Base-by-base conservation (phyloP, 35 echinoderm and acorn worm species). In the Apostichopus californicus region DNA sequence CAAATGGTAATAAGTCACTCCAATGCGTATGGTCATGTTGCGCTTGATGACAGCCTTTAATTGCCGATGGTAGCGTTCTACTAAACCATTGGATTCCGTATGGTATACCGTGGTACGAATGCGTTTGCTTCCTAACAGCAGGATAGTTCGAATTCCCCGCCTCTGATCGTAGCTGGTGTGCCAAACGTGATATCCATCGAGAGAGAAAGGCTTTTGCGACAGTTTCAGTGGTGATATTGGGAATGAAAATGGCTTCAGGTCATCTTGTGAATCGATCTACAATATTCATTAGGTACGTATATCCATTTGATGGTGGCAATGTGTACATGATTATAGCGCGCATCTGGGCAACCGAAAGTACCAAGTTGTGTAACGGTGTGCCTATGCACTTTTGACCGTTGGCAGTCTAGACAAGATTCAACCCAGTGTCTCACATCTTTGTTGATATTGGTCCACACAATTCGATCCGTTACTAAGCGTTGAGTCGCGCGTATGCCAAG, bases 401-500 rank as follows among this genome's bases (percentile, higher is more conserved):
- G 68, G 28, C 28, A 34, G 0, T 34, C 28, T 34, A 34, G 2
- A 34, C 1, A 34, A 34, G 28, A 34, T 34, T 34, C 1, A 34
- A 34, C 28, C 28, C 28, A 34, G 28, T 34, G 28, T 34, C 28
- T 34, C 1, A 34, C 68, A 72, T n/a, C 68, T 72, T 72, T 2
- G 68, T 0, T 72, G n/a, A 72, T 72, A 72, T n/a, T 72, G 1
- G 68, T 14, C 68, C 68, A 72, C n/a, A 72, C 68, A 72, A 72
- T 2, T 12, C 11, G 68, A 34, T 34, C 28, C 28, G 28, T 2
- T 34, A n/a, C 68, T n/a, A 72, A n/a, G 68, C 68, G 68, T 72
- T 72, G 68, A n/a, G 68, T 72, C 11, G 68, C 68, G 68, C 68
- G 68, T 72, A 72, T 72, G 68, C 68, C 68, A 5, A 73, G 89